Conservation (phyloP, 2,797 vertebrate genomes). For the Eurystomus glaucurus region DNA sequence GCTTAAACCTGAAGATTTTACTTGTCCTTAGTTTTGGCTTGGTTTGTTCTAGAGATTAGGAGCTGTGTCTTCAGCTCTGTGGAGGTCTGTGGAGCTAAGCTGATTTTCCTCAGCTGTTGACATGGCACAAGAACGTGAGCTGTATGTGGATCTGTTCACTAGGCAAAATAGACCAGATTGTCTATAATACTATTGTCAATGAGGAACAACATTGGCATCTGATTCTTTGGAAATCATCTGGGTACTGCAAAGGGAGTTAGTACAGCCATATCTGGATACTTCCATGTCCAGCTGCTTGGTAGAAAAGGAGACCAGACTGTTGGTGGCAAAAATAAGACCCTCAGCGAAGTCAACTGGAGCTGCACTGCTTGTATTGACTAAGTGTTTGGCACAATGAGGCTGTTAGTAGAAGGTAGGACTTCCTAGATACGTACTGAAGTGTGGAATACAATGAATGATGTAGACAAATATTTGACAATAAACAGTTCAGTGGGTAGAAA, state of each 20-base stretch:
- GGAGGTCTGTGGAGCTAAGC: not conserved
- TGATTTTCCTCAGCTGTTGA: not conserved
- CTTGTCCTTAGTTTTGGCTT: not conserved
- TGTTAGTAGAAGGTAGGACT: not conserved
- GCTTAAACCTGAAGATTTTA: not conserved
- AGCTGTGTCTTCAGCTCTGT: not conserved
- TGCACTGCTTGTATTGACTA: not conserved
- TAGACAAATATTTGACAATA: not conserved
- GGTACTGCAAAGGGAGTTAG: not conserved
- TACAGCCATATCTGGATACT: not conserved
- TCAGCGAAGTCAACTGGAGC: accelerated
- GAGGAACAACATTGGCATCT: not conserved
- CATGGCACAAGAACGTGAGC: not conserved
- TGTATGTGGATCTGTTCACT: not conserved
- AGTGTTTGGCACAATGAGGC: not conserved
- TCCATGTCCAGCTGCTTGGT: not conserved
- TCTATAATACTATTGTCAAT: not conserved
- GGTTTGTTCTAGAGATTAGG: not conserved
- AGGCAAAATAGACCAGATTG: not conserved
- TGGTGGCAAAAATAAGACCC: not conserved
- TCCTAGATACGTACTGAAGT: not conserved
- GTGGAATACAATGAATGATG: not conserved
- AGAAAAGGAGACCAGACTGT: not conserved
- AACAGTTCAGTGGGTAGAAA: not conserved
- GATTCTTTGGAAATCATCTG: not conserved